phyloP scores from a whole-genome alignment of 2,113 vertebrate genomes.

The Apaloderma vittatum region DNA sequence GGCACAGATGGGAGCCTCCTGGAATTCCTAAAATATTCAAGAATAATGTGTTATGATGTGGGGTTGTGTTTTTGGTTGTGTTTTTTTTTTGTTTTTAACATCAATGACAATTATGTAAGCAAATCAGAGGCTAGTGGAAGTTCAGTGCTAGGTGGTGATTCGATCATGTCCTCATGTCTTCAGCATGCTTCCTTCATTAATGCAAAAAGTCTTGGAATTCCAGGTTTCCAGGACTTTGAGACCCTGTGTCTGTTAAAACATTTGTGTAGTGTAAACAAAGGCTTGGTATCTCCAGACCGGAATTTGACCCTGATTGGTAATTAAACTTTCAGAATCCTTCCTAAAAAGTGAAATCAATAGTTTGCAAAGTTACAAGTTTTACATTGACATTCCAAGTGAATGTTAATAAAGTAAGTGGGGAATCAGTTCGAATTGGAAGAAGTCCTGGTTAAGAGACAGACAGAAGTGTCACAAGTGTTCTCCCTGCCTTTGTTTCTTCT shows the following conservation, averaged over 20 bases:
- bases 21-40: neutral
- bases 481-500: neutral
- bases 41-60: neutral
- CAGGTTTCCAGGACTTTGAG: neutral
- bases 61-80: neutral
- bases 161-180: neutral
- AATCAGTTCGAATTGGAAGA: neutral
- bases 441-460: neutral
- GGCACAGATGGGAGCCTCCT: neutral
- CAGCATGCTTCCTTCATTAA: neutral
- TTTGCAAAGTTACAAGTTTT: neutral
- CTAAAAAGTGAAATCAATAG: neutral
- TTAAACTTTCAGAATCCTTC: neutral
- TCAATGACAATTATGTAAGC: neutral
- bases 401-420: neutral
- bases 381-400: neutral
- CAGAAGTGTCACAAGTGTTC: neutral
- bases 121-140: neutral
- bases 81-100: neutral
- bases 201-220: neutral
- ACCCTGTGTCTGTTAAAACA: neutral
- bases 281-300: neutral
- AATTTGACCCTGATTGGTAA: neutral
- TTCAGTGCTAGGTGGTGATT: neutral
- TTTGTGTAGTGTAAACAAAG: neutral